Base-by-base conservation (phyloP, 2,797 vertebrate genomes). In the Pithecia hirsuta region DNA sequence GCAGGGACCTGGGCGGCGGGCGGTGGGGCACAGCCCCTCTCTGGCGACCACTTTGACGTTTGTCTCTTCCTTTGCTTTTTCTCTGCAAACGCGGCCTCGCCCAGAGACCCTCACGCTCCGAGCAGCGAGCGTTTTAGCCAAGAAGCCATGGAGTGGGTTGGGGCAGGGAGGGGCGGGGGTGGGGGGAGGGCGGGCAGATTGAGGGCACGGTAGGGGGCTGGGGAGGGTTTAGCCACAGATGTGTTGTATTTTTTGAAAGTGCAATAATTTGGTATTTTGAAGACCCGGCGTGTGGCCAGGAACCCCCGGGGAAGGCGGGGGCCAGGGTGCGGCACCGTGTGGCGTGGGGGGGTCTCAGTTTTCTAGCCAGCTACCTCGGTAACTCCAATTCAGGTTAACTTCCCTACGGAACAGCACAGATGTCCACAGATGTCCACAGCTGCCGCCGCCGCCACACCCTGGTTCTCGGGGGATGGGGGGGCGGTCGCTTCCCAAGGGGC, bases 281-380 rank as follows among this genome's bases (percentile, higher is more conserved):
- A 98, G 98, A 97, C 96, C 91, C 90, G 97, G 98, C 97, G 95
- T 93, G 93, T 93, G 93, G 98, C 96, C 98, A 96, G 96, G 96
- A 94, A 95, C 95, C 94, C 92, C 75, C 33, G 85, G 88, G 70
- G 95, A 78, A 90, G 93, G 92, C 7, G 48, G 95, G 92, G 96
- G 88, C 90, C 91, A 83, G 86, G 64, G 85, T 22, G 90, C 17
- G 61, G 96, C 94, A 61, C 86, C 91, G 83, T 95, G 96, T 44
- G 44, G 97, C 91, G 64, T 92, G 93, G 9, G 50, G 92, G 96
- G 95, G 87, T 98, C 98, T 98, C 97, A 97, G 98, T 99, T 99
- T 93, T 98, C 97, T 98, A 98, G 98, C 98, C 98, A 99, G 98
- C 99, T 99, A 99, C 99, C 99, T 99, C 99, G 98, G 99, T 98